phyloP scores from a whole-genome alignment of 2,888 invertebrate genomes.

The Pseudococcus longispinus region DNA sequence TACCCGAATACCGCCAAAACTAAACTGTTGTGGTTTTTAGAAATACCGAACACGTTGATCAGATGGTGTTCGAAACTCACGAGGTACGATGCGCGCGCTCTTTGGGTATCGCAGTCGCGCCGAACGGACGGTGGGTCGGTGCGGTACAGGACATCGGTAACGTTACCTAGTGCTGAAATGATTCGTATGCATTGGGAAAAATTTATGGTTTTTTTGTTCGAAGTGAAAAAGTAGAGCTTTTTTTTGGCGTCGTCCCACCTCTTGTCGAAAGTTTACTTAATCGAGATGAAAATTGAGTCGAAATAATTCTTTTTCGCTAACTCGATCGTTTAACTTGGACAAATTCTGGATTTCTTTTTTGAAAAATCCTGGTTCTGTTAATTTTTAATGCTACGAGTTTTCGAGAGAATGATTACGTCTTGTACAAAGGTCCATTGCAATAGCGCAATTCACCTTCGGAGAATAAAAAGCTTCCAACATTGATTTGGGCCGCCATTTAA shows the following conservation, averaged over 20 bases:
- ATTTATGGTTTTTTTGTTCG: neutral
- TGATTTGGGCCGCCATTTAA: conserved; percentile 37
- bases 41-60: conserved; percentile 28
- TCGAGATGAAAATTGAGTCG: too few species aligned
- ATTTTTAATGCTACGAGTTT: neutral
- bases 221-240: neutral
- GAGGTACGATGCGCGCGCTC: conserved; percentile 8
- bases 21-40: conserved; percentile 21
- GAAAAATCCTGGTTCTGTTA: neutral
- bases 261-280: too few species aligned
- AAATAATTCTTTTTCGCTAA: neutral
- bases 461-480: conserved; percentile 38
- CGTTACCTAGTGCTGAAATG: neutral
- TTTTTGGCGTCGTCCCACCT: too few species aligned
- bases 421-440: neutral
- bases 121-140: neutral
- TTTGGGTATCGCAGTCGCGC: neutral
- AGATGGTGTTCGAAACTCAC: conserved; percentile 15
- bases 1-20: neutral
- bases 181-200: neutral
- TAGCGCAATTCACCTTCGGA: neutral
- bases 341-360: neutral
- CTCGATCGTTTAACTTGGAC: neutral
- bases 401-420: neutral
- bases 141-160: neutral